phyloP scores from a whole-genome alignment of 2,888 invertebrate genomes.

The Sepiola atlantica region DNA sequence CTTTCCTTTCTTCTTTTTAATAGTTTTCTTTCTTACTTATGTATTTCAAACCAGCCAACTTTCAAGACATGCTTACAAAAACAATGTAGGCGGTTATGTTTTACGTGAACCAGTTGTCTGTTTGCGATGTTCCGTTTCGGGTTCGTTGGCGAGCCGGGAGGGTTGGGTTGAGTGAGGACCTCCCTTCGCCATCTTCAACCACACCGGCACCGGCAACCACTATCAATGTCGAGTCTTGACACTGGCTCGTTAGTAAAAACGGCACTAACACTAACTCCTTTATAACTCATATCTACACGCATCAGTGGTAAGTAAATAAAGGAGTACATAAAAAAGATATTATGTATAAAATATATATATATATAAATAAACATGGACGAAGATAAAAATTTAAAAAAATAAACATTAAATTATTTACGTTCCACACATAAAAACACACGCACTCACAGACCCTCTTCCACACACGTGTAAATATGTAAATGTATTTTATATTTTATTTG shows the following conservation, averaged over 20 bases:
- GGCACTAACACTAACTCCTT: neutral
- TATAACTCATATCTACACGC: neutral
- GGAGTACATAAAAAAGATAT: neutral
- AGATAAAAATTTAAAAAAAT: too few species aligned
- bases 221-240: neutral
- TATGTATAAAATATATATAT: too few species aligned
- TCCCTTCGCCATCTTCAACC: neutral
- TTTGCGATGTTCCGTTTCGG: neutral
- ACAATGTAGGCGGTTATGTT: neutral
- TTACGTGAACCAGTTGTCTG: neutral
- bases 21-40: neutral
- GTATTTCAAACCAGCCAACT: neutral
- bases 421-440: too few species aligned
- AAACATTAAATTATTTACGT: too few species aligned
- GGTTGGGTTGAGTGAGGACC: neutral
- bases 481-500: too few species aligned
- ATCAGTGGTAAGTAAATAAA: neutral
- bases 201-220: neutral
- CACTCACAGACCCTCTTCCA: too few species aligned
- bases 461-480: too few species aligned
- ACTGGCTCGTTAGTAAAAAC: conserved; percentile 15
- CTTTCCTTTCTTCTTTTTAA: neutral
- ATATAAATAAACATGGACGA: too few species aligned
- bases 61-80: neutral
- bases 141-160: neutral